Evolutionary conservation across 2,113 vertebrate species (phyloP).

Genomic region (Sisor rabdophorus): DNA sequence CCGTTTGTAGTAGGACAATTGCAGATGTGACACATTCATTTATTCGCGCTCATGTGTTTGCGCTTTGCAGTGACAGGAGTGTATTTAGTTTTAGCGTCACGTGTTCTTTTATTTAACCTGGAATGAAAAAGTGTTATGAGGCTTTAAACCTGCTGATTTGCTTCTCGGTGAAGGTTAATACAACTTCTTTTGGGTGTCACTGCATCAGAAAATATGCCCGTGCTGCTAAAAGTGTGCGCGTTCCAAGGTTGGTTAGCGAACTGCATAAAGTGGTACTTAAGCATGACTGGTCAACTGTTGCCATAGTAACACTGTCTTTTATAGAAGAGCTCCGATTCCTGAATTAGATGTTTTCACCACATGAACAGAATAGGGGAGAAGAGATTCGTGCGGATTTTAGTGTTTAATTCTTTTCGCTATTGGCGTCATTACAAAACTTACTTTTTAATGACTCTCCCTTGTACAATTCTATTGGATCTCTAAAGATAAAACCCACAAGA

Average conservation of each 20-base stretch:
- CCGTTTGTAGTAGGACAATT: background rate
- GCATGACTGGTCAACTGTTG: background rate
- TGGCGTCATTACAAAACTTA: no score
- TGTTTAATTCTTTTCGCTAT: no score
- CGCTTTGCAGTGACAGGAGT: background rate
- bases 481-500: no score
- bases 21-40: background rate
- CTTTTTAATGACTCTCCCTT: no score
- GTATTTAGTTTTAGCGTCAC: background rate
- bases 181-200: background rate
- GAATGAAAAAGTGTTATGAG: slow-evolving; percentile 42
- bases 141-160: slow-evolving; percentile 13
- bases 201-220: slow-evolving; percentile 3
- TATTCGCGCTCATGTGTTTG: background rate
- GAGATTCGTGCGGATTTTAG: no score
- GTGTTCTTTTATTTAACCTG: background rate
- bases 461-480: no score
- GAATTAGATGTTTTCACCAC: no score
- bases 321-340: background rate
- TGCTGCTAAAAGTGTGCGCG: background rate
- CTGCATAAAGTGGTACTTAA: background rate
- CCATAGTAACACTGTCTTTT: background rate
- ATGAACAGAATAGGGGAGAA: no score
- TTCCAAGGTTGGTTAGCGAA: slow-evolving; percentile 11
- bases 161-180: slow-evolving; percentile 11